Conservation (phyloP, 1,140 invertebrate genomes). For the Hermatobates lingyangjiaoensis region DNA sequence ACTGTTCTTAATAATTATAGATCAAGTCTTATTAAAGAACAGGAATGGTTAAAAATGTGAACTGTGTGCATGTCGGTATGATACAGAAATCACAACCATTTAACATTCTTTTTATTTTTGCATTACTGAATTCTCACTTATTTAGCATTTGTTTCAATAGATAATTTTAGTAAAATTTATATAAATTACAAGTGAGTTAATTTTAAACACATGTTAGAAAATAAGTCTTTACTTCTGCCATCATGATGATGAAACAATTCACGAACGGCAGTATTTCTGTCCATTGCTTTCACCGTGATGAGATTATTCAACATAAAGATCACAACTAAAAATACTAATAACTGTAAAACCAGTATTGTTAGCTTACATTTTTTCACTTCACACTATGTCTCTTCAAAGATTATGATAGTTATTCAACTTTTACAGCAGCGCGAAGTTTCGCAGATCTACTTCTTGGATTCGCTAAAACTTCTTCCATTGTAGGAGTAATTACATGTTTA, state of each 20-base stretch:
- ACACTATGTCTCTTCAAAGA: too few species aligned
- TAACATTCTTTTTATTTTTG: neutral
- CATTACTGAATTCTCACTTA: neutral
- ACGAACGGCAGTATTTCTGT: too few species aligned
- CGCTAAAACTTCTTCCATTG: constrained; percentile 43
- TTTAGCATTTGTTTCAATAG: neutral
- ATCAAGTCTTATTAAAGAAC: neutral
- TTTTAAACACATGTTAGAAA: neutral
- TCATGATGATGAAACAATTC: too few species aligned
- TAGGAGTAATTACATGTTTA: constrained; percentile 61
- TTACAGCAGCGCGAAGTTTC: constrained; percentile 64
- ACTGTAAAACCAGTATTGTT: too few species aligned
- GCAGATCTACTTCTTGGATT: constrained; percentile 78
- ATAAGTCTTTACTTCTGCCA: neutral
- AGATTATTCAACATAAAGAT: too few species aligned
- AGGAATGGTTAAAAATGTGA: neutral
- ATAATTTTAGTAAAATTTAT: neutral
- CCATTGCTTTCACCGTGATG: too few species aligned
- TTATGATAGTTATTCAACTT: constrained; percentile 30
- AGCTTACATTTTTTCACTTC: too few species aligned
- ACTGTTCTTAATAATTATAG: constrained; percentile 19
- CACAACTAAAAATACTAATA: too few species aligned
- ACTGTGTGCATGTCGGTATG: neutral
- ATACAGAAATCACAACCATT: neutral
- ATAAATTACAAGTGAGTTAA: neutral